Conservation (phyloP, 1,140 invertebrate genomes). For the Pemphigus obesinymphae region DNA sequence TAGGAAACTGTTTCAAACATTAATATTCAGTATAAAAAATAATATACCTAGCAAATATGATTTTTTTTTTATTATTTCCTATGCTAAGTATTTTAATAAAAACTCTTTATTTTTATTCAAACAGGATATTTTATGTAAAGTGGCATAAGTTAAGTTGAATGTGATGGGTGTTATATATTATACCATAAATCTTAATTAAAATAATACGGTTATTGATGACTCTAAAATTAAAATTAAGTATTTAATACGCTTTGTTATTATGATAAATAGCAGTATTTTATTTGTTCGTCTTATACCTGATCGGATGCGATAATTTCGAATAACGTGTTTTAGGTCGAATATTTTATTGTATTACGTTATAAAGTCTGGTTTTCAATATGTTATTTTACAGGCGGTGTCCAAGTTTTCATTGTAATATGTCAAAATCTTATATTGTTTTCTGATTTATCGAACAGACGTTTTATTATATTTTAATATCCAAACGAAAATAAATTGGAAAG, state of each 20-base stretch:
- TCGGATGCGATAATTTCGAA: not conserved
- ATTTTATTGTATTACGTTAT: not conserved
- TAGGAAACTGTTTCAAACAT: not conserved
- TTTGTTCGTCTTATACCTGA: not conserved
- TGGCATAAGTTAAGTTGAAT: too few relatives aligned
- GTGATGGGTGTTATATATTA: not conserved
- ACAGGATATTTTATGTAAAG: too few relatives aligned
- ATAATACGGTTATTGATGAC: not conserved
- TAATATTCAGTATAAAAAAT: not conserved
- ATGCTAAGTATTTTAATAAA: not conserved
- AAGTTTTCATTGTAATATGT: too few relatives aligned
- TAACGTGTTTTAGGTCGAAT: not conserved
- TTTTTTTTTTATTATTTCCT: not conserved
- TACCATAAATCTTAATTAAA: not conserved
- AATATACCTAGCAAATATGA: too few relatives aligned
- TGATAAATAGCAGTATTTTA: not conserved
- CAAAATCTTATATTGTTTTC: constrained; percentile 2
- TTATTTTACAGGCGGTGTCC: not conserved
- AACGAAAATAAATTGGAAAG: not conserved
- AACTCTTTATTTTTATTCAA: too few relatives aligned
- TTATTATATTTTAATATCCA: not conserved
- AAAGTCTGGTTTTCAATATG: not conserved
- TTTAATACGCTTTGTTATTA: too few relatives aligned
- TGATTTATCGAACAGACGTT: not conserved
- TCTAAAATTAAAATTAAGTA: too few relatives aligned